These are phyloP conservation scores for Rhinogobius similis DNA, from an alignment of 2,113 vertebrate species.

Conservation along the genomic window DNA sequence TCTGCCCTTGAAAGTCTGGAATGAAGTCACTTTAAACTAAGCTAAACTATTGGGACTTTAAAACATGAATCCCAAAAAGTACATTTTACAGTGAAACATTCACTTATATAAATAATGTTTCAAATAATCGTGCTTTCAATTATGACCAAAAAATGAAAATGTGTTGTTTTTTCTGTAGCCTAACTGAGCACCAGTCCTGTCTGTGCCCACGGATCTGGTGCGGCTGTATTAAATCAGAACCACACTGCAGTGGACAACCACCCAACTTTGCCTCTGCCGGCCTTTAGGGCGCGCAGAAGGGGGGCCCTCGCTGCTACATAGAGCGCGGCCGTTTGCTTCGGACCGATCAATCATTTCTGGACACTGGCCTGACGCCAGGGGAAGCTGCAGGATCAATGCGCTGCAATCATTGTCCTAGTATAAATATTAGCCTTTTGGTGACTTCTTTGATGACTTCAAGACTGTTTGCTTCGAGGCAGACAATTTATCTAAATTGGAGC, in stretches of 20 bases:
- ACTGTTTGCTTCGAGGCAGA: conserved; percentile 50
- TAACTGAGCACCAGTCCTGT: too few relatives aligned
- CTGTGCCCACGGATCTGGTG: background rate
- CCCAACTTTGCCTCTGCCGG: background rate
- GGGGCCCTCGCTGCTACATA: background rate
- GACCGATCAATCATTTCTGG: conserved; percentile 55
- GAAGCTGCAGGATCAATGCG: conserved; percentile 77
- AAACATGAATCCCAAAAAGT: too few relatives aligned
- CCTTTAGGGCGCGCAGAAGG: background rate
- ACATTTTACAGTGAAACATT: too few relatives aligned
- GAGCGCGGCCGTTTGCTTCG: background rate
- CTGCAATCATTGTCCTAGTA: conserved; percentile 80
- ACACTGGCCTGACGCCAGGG: conserved; percentile 70
- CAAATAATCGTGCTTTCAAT: too few relatives aligned
- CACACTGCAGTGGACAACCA: background rate
- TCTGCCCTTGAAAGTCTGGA: too few relatives aligned
- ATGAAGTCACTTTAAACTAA: too few relatives aligned
- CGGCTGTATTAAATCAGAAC: background rate
- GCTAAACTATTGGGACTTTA: too few relatives aligned
- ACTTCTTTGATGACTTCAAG: conserved; percentile 74
- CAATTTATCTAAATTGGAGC: conserved; percentile 64
- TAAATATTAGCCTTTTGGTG: conserved; percentile 75
- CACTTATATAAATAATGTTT: too few relatives aligned
- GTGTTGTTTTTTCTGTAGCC: too few relatives aligned
- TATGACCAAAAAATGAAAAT: too few relatives aligned